Conservation (phyloP, 2,113 vertebrate genomes). For the Sinocyclocheilus rhinocerous region DNA sequence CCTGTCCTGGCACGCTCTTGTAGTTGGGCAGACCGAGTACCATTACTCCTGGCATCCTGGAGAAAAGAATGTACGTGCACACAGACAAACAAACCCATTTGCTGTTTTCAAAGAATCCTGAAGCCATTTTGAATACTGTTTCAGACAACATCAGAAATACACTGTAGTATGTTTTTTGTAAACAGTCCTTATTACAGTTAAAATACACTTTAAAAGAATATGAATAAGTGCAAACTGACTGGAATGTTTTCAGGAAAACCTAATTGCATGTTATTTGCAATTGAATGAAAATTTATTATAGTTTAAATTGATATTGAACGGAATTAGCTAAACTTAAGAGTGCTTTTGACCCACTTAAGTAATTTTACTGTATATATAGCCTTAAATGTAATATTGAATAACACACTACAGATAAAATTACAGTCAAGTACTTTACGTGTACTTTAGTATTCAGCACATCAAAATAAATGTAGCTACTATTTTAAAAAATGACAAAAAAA, state of each 20-base stretch:
- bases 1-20: constrained; percentile 71
- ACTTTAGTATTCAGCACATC: no score
- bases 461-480: no score
- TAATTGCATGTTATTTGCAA: background rate
- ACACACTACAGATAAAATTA: background rate
- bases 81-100: constrained; percentile 31
- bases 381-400: background rate
- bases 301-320: background rate
- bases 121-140: background rate
- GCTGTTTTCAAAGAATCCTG: background rate
- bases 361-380: no score
- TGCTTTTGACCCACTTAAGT: background rate
- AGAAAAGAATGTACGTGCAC: constrained; percentile 55
- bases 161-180: background rate
- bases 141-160: background rate
- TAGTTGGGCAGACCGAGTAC: constrained; percentile 65
- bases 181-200: background rate
- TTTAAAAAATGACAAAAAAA: no score
- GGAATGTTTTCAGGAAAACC: background rate
- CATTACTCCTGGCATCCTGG: constrained; percentile 66
- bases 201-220: background rate
- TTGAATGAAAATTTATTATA: background rate
- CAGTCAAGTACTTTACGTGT: no score
- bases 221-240: background rate
- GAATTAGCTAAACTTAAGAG: background rate